Percentiles rank a stretch among this genome's conserved stretches.
Evolutionary conservation across 2,113 vertebrate species (phyloP).

Genomic region (Epinephelus lanceolatus): DNA sequence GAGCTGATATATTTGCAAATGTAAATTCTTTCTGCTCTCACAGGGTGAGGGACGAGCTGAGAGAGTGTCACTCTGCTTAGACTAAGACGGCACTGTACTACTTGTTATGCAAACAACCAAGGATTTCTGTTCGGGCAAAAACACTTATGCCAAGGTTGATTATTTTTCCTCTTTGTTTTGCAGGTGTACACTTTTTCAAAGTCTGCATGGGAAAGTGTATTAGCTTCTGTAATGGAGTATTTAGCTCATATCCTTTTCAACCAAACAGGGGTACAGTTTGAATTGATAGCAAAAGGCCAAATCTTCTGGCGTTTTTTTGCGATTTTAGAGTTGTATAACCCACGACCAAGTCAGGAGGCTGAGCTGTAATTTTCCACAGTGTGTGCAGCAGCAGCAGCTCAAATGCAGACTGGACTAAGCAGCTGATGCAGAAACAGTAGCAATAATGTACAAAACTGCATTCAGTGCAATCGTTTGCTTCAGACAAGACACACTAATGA

Average conservation of each 20-base stretch:
- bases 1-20: neutral
- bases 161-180: neutral
- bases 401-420: neutral
- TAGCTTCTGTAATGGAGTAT: neutral
- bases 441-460: neutral
- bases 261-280: neutral
- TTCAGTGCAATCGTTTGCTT: neutral
- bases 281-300: neutral
- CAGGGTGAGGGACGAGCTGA: neutral
- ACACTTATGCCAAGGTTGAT: neutral
- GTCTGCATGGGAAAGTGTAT: neutral
- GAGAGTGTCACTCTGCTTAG: neutral
- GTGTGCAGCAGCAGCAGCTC: neutral
- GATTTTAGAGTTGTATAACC: neutral
- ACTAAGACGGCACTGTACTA: neutral
- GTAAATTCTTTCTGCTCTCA: neutral
- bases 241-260: neutral
- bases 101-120: neutral
- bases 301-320: neutral
- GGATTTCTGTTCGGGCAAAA: neutral
- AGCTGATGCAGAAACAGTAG: neutral
- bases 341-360: neutral
- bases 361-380: neutral
- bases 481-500: neutral
- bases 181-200: neutral